Evolutionary conservation across 2,797 vertebrate genomes (phyloP).

Genomic region (Remorina albescens): DNA sequence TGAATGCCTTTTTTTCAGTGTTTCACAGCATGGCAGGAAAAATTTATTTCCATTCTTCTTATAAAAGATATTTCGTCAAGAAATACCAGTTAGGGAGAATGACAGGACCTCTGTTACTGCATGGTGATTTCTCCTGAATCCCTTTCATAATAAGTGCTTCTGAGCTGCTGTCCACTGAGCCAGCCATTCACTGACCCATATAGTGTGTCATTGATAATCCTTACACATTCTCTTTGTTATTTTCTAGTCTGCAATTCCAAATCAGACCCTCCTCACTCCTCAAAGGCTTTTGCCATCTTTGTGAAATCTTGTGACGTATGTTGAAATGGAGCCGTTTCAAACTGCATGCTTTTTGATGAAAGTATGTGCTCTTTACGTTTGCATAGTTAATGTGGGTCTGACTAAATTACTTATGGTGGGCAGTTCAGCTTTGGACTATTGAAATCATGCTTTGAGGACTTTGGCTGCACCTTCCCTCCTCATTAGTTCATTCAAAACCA

Average conservation of each 20-base stretch:
- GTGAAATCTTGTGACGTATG: conserved; percentile 6
- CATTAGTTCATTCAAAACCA: conserved; percentile 18
- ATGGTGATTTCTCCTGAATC: conserved; percentile 16
- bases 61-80: background rate
- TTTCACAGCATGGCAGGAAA: background rate
- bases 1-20: background rate
- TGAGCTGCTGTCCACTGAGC: conserved; percentile 16
- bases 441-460: background rate
- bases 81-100: conserved; percentile 11
- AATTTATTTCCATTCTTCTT: background rate
- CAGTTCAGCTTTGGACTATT: conserved; percentile 3
- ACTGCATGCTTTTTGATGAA: conserved; percentile 11
- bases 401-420: background rate
- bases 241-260: background rate
- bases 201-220: conserved; percentile 12
- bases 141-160: conserved; percentile 11
- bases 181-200: conserved; percentile 19
- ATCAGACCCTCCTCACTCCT: conserved; percentile 1
- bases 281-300: background rate
- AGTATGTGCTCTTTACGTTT: background rate
- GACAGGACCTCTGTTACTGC: background rate
- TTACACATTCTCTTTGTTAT: conserved; percentile 12
- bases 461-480: background rate
- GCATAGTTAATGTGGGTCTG: background rate
- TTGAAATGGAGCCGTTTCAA: conserved; percentile 4